Percentiles rank a stretch among this genome's conserved stretches.
Conservation (phyloP, 2,113 vertebrate genomes). For the Budorcas taxicolor region DNA sequence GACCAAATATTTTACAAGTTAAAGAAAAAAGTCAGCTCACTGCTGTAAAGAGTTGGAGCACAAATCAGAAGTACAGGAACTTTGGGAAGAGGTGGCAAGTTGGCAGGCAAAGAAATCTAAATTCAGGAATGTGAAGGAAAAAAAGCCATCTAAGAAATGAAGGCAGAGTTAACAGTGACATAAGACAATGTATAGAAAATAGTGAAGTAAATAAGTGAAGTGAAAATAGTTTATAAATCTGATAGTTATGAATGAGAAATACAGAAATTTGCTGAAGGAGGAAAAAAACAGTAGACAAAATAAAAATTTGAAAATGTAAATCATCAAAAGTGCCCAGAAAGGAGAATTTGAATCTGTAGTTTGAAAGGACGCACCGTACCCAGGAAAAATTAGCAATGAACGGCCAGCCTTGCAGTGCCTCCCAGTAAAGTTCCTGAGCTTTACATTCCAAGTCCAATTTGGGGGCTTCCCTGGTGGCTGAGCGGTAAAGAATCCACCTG, state of each 20-base stretch:
- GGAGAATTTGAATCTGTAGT: background rate
- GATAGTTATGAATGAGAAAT: background rate
- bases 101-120: background rate
- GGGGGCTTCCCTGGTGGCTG: background rate
- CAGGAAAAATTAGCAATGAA: background rate
- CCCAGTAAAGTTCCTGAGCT: background rate
- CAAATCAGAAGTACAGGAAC: background rate
- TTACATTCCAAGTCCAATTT: background rate
- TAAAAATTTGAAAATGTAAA: background rate
- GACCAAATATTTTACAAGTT: background rate
- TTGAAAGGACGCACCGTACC: background rate
- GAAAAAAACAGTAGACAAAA: background rate
- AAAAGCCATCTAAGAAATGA: background rate
- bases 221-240: background rate
- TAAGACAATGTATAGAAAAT: background rate
- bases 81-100: background rate
- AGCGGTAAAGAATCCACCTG: background rate
- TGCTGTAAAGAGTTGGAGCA: background rate
- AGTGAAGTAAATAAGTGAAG: background rate
- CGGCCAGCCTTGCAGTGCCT: background rate
- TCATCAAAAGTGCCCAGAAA: background rate
- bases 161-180: background rate
- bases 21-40: background rate
- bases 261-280: background rate
- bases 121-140: background rate